These are phyloP conservation scores for Nesoenas mayeri DNA, from an alignment of 2,113 vertebrate species.

Conservation along the genomic window DNA sequence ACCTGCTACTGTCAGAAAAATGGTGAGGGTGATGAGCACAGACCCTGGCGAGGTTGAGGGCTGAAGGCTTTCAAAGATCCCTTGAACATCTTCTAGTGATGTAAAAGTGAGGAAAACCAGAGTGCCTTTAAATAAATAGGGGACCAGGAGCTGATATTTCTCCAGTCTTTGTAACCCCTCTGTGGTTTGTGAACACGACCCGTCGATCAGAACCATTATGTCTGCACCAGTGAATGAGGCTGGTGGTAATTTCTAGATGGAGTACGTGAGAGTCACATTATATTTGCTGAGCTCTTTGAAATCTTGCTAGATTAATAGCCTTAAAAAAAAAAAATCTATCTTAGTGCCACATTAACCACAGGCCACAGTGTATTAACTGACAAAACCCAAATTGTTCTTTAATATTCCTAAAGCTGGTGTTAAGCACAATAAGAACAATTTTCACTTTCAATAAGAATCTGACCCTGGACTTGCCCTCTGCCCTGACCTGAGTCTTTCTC, in stretches of 20 bases:
- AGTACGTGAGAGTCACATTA: background rate
- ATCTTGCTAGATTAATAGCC: conserved; percentile 46
- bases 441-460: conserved; percentile 73
- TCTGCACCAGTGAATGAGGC: background rate
- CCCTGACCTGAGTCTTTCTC: conserved; percentile 68
- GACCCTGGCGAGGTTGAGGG: background rate
- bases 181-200: background rate
- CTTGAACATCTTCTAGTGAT: background rate
- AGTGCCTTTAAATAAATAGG: background rate
- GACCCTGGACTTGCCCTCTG: conserved; percentile 70
- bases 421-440: conserved; percentile 73
- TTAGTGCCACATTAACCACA: conserved; percentile 65
- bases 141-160: background rate
- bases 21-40: background rate
- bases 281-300: conserved; percentile 48
- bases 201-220: background rate
- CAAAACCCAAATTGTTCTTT: conserved; percentile 72
- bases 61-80: background rate
- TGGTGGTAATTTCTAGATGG: conserved; percentile 31
- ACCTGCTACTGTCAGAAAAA: background rate
- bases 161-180: background rate
- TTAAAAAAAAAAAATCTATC: conserved; percentile 6
- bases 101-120: background rate
- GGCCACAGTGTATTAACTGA: conserved; percentile 67
- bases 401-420: conserved; percentile 76